Base-by-base conservation (phyloP, 2,888 invertebrate species). In the Eupelmus urozonus region DNA sequence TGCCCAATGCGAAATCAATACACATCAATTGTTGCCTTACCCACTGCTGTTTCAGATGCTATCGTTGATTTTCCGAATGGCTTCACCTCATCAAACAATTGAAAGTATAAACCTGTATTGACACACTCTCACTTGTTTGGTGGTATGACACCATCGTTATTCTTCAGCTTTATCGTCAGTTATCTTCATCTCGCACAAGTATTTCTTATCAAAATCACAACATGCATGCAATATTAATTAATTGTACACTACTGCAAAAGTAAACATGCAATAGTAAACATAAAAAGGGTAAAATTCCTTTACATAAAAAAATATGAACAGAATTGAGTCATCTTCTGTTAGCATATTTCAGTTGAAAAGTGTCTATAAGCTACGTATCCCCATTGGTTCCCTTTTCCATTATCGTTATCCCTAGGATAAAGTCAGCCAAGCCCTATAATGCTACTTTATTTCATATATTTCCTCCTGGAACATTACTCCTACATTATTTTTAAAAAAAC, bases 81-180 rank as follows among this genome's bases (percentile, higher is more conserved):
- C 89, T 89, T 89, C 89, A 88, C 89, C 89, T 89, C 89, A 90
- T 90, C 89, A 90, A 90, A 90, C 89, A 90, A 90, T 90, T 90
- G 89, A 90, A 90, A 90, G 89, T 90, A 90, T 90, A 89, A 85
- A 89, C 87, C 87, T 88, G 86, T 85, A 86, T 87, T 88, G 86
- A 89, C 89, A 90, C 89, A 89, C 89, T 90, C 89, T 89, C 89
- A 89, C 88, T 90, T 90, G 89, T 90, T 90, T 90, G 89, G 89
- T 89, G 89, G 89, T 85, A 87, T 87, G 89, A 90, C 87, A 87
- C 85, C 89, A 89, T 86, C 87, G 86, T 27, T 74, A 73, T 80
- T 65, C 69, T 71, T 55, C 69, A n/a, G 20, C 23, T 62, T 20
- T 49, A 27, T 49, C 51, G 57, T 13, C n/a, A 16, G 49, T 59